Evolutionary conservation across 2,888 invertebrate genomes (phyloP), one percentile per base, ranked within the genome.

Genomic region (Amblyteles armatorius): DNA sequence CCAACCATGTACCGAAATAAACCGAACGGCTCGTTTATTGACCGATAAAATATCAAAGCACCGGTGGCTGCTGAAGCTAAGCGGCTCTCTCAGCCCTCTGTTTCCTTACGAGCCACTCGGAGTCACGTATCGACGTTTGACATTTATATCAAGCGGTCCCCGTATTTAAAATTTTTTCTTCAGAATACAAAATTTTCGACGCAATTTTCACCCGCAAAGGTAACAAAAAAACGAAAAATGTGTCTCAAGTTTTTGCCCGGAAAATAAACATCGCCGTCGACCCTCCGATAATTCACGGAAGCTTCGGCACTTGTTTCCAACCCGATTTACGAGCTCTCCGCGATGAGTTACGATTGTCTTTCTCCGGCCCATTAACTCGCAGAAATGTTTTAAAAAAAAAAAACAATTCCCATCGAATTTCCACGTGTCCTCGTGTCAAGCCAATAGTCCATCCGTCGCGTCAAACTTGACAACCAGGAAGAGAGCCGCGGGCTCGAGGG

Each of bases 391-490:
- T n/a, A 60, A 33, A 76, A 74, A 57, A 33, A 48, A 48, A 48
- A 60, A 13, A 29, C 48, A n/a, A 6, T 57, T n/a, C 13, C 36
- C 36, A 71, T 63, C 36, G 33, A 22, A 50, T 16, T 79, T 71
- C 79, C 71, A 29, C 48, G 63, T 36, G 71, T 52, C 50, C 71
- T 36, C 63, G 69, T 55, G 33, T 48, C 29, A 55, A 69, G 33
- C 55, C 69, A 44, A 79, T 83, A 52, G 79, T 83, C 74, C 33
- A 74, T 69, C 78, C 79, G 82, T 83, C 82, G 11, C 55, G 77
- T 84, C 86, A 81, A 79, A 82, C 73, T 85, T 87, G 86, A 85
- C 86, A 87, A 83, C 87, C 85, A 84, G 86, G 85, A 87, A 87
- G 79, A 44, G 44, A 44, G 44, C 33, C 22, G 1, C 29, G 9